Evolutionary conservation across 2,888 invertebrate genomes (phyloP), one percentile per base, ranked within the genome.

Genomic region (Drosophila buzzatii): DNA sequence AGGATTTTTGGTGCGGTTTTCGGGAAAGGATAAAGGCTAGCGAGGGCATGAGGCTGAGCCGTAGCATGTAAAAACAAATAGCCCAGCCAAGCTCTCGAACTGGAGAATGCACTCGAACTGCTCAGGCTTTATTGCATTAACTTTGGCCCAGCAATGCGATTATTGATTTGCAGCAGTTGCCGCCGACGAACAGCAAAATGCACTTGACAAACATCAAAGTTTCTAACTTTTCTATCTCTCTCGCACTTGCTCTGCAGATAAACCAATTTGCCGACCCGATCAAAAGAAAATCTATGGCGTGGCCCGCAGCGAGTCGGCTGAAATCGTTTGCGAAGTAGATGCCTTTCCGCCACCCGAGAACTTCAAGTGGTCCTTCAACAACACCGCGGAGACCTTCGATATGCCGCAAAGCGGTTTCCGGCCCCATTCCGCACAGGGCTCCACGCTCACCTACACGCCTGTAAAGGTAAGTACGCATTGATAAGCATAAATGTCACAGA

Each of bases 311-410:
- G 97, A 97, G 92, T 95, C 96, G 62, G 96, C 96, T 1, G 95
- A 95, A 91, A 95, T 98, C 66, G 94, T 95, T 56, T 98, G 98
- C 92, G 96, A 96, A 92, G 97, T 98, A 52, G 97, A 97, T 90
- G 96, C 97, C 27, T 97, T 96, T 92, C 97, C 98, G 18, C 95
- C 95, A 1, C 97, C 97, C 2, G 96, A 96, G 90, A 96, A 95
- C 90, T 98, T 97, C 93, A 96, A 96, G 86, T 98, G 98, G 98
- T 95, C 96, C 35, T 96, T 98, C 92, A 98, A 98, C 94, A 98
- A 97, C 93, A 97, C 97, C 44, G 96, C 96, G 79, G 97, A 97
- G 91, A 95, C 95, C 82, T 94, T 95, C 74, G 97, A 97, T 90
- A 95, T 97, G 90, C 95, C 96, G 45, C 95, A 95, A 82, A 94